Base-by-base conservation (phyloP, 2,797 vertebrate genomes). In the Artibeus lituratus region DNA sequence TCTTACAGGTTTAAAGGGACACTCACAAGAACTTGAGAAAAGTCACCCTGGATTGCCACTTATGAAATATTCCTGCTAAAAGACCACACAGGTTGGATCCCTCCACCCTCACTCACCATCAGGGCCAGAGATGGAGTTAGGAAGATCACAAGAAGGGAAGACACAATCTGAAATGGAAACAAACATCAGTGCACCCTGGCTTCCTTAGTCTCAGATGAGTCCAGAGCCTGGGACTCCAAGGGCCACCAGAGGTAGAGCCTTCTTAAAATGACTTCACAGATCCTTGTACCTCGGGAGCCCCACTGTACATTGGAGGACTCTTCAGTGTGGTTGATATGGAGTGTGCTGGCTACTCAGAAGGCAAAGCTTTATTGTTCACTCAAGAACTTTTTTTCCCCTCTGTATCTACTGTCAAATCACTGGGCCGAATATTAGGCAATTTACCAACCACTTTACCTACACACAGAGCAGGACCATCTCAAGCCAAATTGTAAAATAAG, bases 91-190 rank as follows among this genome's bases (percentile, higher is more conserved):
- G 55, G 32, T 47, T 57, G 53, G 32, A 6, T 35, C 55, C 24
- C 14, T 55, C 16, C 22, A n/a, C 55, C 18, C 3, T 49, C 73
- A 98, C 98, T 98, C 90, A 98, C 97, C 96, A 47, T 92, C 29
- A 92, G 74, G 14, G 90, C 96, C 82, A 96, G 89, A 69, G 88
- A 86, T 16, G 55, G 87, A 55, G 65, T 65, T 22, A 97, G 82
- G 73, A 95, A 35, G 49, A 67, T 55, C 94, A 91, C 35, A 53
- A 97, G 39, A 29, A 78, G 18, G 57, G 93, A 90, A 89, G 96
- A 39, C 7, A 51, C 6, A 7, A 87, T 90, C 98, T 98, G 96
- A 70, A 98, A 98, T 74, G 53, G 51, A 96, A 95, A 89, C 19
- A 83, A 35, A 37, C 32, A 1, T 92, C 57, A 85, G 0, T 35